phyloP scores from a whole-genome alignment of 2,888 invertebrate genomes.

The Alloplasta piceator region DNA sequence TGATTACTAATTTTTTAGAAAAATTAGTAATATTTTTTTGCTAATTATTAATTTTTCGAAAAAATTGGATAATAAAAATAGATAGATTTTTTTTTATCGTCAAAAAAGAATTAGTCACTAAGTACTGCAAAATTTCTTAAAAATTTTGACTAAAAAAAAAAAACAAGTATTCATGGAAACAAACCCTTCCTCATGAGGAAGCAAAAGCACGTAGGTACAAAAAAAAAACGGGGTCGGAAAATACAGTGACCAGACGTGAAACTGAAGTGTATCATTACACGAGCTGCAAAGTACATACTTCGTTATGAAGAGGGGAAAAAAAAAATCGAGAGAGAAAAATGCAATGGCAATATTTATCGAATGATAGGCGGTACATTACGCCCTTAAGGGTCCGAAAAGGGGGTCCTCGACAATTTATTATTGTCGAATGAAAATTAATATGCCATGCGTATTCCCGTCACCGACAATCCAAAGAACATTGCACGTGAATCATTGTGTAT shows the following conservation, averaged over 20 bases:
- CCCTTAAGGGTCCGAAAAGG: conserved; percentile 21
- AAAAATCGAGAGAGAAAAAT: conserved; percentile 5
- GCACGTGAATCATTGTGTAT: not conserved
- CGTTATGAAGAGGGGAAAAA: not conserved
- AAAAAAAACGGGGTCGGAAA: conserved; percentile 32
- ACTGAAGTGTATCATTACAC: conserved; percentile 44
- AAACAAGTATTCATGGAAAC: not conserved
- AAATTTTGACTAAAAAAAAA: not conserved
- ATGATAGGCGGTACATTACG: conserved; percentile 3
- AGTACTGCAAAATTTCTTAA: not conserved
- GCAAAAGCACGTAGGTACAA: no score
- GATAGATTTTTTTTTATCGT: no score
- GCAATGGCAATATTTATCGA: conserved; percentile 32
- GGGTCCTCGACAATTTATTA: not conserved
- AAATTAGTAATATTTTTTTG: no score
- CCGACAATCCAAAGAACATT: conserved; percentile 1
- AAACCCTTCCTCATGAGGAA: no score
- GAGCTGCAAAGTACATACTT: not conserved
- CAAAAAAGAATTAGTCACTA: no score
- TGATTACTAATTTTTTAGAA: no score
- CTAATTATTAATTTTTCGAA: no score
- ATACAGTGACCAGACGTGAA: conserved; percentile 18
- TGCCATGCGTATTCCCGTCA: not conserved
- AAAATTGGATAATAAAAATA: no score
- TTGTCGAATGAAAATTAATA: conserved; percentile 43